Percentiles rank a stretch among this genome's conserved stretches.
Evolutionary conservation across 1,140 invertebrate species (phyloP).

Genomic region (Drosophila kikkawai): DNA sequence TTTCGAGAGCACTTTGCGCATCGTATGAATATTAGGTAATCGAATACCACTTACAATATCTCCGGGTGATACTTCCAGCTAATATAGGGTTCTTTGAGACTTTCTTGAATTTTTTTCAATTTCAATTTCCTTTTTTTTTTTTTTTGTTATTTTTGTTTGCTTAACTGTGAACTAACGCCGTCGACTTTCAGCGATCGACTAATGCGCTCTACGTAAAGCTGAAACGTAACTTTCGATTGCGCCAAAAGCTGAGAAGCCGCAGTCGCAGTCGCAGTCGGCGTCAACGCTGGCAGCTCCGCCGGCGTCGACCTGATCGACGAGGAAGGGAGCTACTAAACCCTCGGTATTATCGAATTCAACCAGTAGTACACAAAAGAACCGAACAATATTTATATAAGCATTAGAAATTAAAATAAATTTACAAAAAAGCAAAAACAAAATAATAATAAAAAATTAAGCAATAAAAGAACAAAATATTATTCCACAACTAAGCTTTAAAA

Average conservation of each 20-base stretch:
- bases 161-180: slow-evolving; percentile 73
- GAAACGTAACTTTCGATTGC: slow-evolving; percentile 81
- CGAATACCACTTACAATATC: slow-evolving; percentile 15
- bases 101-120: neutral
- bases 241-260: slow-evolving; percentile 58
- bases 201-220: slow-evolving; percentile 76
- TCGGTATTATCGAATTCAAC: neutral
- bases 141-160: neutral
- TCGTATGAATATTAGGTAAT: neutral
- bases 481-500: neutral
- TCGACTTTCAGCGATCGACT: slow-evolving; percentile 70
- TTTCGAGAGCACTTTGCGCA: neutral
- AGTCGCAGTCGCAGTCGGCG: slow-evolving; percentile 3
- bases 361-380: neutral
- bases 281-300: slow-evolving; percentile 7
- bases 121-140: slow-evolving; percentile 8
- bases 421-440: too few species aligned
- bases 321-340: slow-evolving; percentile 31
- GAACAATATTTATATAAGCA: too few species aligned
- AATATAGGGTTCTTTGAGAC: neutral
- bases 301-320: slow-evolving; percentile 19
- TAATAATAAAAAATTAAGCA: neutral
- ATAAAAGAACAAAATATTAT: neutral
- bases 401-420: neutral
- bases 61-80: neutral